Percentiles rank a stretch among this genome's conserved stretches.
Conservation (phyloP, 2,797 vertebrate genomes). For the Anas bernieri region DNA sequence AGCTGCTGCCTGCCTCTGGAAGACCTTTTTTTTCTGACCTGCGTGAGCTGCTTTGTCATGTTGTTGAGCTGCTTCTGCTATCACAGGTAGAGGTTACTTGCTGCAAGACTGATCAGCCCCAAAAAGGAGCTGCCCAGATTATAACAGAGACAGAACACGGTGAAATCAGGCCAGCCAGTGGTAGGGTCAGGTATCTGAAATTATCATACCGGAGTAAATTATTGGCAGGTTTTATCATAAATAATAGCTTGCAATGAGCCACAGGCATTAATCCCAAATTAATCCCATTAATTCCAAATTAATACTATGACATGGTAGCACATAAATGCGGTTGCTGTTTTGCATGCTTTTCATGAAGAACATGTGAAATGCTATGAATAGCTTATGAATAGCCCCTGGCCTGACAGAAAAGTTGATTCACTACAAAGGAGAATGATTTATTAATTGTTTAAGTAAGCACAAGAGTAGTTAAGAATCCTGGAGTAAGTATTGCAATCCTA, state of each 20-base stretch:
- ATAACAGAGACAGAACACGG: background rate
- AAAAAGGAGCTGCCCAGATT: background rate
- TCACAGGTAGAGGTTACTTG: background rate
- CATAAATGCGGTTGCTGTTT: background rate
- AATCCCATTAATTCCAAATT: background rate
- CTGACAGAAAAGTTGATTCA: background rate
- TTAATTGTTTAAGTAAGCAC: background rate
- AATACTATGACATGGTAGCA: background rate
- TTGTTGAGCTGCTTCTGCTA: background rate
- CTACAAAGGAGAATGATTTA: background rate
- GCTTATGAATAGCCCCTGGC: background rate
- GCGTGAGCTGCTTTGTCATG: background rate
- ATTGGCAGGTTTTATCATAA: background rate
- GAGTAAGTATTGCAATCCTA: background rate
- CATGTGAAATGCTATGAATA: background rate
- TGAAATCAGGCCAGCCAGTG: background rate
- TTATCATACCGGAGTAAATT: background rate
- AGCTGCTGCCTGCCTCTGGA: background rate
- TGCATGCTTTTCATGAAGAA: background rate
- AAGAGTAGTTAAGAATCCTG: background rate
- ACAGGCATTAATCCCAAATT: background rate
- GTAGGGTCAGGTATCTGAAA: background rate
- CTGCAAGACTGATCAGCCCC: background rate
- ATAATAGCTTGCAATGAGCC: background rate
- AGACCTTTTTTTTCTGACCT: background rate